Evolutionary conservation across 1,140 invertebrate species (phyloP).

Genomic region (Melanaphis sacchari): DNA sequence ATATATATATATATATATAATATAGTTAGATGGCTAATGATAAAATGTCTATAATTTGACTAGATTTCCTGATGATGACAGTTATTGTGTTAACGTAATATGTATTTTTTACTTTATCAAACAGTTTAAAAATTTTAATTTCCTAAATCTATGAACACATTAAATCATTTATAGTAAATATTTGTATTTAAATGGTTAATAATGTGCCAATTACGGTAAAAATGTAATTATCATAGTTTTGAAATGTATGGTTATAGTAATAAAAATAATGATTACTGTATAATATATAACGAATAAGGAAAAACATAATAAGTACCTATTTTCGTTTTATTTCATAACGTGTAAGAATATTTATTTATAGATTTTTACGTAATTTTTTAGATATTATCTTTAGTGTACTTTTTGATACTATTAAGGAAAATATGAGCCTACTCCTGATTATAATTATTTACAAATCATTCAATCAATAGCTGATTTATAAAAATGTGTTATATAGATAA

Average conservation of each 20-base stretch:
- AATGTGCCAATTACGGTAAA: background rate
- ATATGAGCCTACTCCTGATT: background rate
- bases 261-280: background rate
- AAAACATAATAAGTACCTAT: no score
- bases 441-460: background rate
- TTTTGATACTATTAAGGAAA: no score
- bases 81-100: no score
- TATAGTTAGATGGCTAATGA: no score
- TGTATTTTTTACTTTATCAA: background rate
- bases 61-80: background rate
- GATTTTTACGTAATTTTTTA: background rate
- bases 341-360: background rate
- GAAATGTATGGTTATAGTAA: background rate
- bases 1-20: no score
- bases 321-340: no score
- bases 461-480: background rate
- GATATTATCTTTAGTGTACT: no score
- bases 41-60: background rate
- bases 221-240: background rate
- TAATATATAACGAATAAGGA: no score
- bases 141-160: no score
- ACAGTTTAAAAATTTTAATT: background rate
- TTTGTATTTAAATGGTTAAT: no score
- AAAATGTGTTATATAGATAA: background rate
- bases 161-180: no score